Evolutionary conservation across 2,113 vertebrate species (phyloP).

Genomic region (Rhegmatorhina hoffmannsi): DNA sequence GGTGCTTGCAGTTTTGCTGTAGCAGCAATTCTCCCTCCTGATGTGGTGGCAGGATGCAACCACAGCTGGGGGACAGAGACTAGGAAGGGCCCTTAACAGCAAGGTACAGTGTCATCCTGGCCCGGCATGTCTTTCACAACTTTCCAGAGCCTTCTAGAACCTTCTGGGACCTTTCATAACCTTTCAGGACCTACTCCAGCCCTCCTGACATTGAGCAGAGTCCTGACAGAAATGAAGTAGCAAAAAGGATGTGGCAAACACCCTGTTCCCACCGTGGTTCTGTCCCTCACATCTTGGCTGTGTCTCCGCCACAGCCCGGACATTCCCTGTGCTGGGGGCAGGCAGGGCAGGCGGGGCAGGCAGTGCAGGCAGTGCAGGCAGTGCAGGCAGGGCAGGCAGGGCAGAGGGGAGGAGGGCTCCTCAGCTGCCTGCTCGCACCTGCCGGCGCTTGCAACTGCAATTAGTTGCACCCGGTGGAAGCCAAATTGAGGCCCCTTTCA

Average conservation of each 20-base stretch:
- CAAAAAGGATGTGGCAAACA: fast-evolving
- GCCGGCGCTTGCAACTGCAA: slow-evolving; percentile 11
- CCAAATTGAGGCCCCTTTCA: slow-evolving; percentile 58
- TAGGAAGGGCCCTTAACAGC: neutral
- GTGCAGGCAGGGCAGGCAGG: neutral
- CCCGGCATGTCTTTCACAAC: neutral
- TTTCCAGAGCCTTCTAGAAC: neutral
- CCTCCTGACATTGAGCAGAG: fast-evolving
- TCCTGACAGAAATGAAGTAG: fast-evolving
- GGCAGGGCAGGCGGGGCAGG: neutral
- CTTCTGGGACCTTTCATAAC: neutral
- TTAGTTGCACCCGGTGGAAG: slow-evolving; percentile 54
- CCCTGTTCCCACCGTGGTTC: fast-evolving
- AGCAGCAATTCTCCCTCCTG: fast-evolving
- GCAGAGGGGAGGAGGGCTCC: neutral
- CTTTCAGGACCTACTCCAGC: neutral
- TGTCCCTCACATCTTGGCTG: fast-evolving
- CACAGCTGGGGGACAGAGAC: fast-evolving
- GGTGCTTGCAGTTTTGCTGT: neutral
- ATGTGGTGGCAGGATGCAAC: fast-evolving
- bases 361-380: neutral
- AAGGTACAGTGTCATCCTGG: fast-evolving
- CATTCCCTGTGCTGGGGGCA: neutral
- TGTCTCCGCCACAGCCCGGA: neutral
- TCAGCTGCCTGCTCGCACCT: slow-evolving; percentile 62